Evolutionary conservation across 2,888 invertebrate genomes (phyloP), one percentile per base, ranked within the genome.

Genomic region (Spisula solida): DNA sequence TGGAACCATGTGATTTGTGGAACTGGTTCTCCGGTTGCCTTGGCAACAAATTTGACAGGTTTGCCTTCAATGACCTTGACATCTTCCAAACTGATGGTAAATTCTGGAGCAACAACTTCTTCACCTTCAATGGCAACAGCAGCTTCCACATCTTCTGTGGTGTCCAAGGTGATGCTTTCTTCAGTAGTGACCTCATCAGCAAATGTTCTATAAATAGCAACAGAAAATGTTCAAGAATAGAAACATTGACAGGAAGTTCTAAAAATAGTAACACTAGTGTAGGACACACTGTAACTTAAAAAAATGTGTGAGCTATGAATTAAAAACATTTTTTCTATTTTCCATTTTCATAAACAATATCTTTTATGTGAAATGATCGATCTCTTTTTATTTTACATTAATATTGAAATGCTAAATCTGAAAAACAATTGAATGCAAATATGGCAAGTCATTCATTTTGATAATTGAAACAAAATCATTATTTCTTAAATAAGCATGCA

Each of bases 1-100:
- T 94, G 94, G 86, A 94, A 94, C 95, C 95, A 95, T 41, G 94
- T 93, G 56, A 96, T 92, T 47, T 89, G 90, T 75, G 96, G 96
- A 34, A 86, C 86, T 34, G 96, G 96, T 80, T 94, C 90, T 70
- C 96, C 96, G 78, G 93, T 94, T 81, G 95, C 95, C 92, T 94
- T 92, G 90, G 94, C 94, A 85, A 91, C 93, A 93, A 96, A 95
- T 82, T 94, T 93, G 16, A 93, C 96, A 47, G 92, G 93, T 75
- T 95, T 94, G 25, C 95, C 95, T 85, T 95, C 95, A 81, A 93
- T 92, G 47, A 95, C 95, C 89, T 94, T 88, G n/a, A 92, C 86
- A 79, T 93, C 92, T 47, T 91, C 92, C n/a, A 93, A 83, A n/a
- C 86, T 91, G 34, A 90, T 60, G 14, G 88, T 81, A 86, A 94